Base-by-base conservation (phyloP, 2,113 vertebrate species). In the Psittacus erithacus region DNA sequence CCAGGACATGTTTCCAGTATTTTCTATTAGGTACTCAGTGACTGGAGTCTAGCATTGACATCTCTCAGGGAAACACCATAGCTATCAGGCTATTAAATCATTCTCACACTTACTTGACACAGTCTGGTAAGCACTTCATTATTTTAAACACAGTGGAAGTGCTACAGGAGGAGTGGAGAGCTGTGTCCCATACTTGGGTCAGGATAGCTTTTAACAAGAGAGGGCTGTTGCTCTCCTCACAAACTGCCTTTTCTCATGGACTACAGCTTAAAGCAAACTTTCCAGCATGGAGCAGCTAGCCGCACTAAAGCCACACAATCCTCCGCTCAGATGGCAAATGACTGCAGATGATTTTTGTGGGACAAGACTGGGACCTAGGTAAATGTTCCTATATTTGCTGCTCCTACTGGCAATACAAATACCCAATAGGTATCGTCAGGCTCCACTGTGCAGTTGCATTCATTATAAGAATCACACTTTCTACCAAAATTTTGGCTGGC, bases 141-240 rank as follows among this genome's bases (percentile, higher is more conserved):
- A 82, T 59, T 69, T 85, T 59, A 86, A 78, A 82, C 39, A 46
- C 74, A 70, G 79, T 53, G 33, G 41, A 81, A 76, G 35, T 55
- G 22, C 1, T 1, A 71, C 55, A 88, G 29, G 8, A 63, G 70
- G 44, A 78, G 82, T 3, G 23, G 31, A 88, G 33, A 78, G 27
- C 19, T 78, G 11, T 43, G 63, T 6, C 68, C 35, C 1, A 1
- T 31, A 31, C 22, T 47, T 2, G 0, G 31, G 38, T 52, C 59
- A 88, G 65, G 43, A 82, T 47, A 85, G 47, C 38, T 74, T 60
- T 60, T 28, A 29, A 65, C 27, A 88, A 60, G 28, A 1, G 0
- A 86, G 18, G 39, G 44, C 22, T 86, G 59, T 55, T 59, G 47
- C 44, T 64, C n/a, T 70, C 20, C 33, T 68, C 62, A n/a, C 0